Conservation (phyloP, 2,888 invertebrate species). For the Pollenia angustigena region DNA sequence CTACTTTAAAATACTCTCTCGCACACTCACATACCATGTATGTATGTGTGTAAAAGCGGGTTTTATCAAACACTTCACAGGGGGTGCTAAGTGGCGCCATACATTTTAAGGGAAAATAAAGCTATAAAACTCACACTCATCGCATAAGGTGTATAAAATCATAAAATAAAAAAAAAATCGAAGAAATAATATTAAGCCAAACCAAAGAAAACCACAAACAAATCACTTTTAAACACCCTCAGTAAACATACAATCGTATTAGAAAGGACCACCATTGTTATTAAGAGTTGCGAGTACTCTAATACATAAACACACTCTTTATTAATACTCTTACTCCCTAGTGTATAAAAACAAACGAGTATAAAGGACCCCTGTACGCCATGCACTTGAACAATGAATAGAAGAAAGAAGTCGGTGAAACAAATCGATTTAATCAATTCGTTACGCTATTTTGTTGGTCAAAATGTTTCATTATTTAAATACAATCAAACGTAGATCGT, state of each 20-base stretch:
- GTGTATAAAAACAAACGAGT: conserved; percentile 7
- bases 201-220: conserved; percentile 67
- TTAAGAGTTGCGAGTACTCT: not conserved
- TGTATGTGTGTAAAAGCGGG: conserved; percentile 4
- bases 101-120: conserved; percentile 58
- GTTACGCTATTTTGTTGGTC: conserved; percentile 78
- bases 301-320: conserved; percentile 8
- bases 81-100: conserved; percentile 75
- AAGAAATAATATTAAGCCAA: conserved; percentile 44
- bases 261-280: conserved; percentile 66
- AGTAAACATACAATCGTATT: conserved; percentile 54
- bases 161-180: conserved; percentile 46
- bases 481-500: conserved; percentile 53
- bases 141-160: conserved; percentile 63
- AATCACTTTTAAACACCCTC: conserved; percentile 68
- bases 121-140: conserved; percentile 62
- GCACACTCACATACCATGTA: not conserved
- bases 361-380: conserved; percentile 32
- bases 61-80: conserved; percentile 53
- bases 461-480: conserved; percentile 76
- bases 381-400: conserved; percentile 52
- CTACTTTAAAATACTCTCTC: conserved; percentile 38
- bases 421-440: conserved; percentile 80
- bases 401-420: conserved; percentile 67
- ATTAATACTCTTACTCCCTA: conserved; percentile 11